Base-by-base conservation (phyloP, 2,113 vertebrate species). In the Istiophorus platypterus region DNA sequence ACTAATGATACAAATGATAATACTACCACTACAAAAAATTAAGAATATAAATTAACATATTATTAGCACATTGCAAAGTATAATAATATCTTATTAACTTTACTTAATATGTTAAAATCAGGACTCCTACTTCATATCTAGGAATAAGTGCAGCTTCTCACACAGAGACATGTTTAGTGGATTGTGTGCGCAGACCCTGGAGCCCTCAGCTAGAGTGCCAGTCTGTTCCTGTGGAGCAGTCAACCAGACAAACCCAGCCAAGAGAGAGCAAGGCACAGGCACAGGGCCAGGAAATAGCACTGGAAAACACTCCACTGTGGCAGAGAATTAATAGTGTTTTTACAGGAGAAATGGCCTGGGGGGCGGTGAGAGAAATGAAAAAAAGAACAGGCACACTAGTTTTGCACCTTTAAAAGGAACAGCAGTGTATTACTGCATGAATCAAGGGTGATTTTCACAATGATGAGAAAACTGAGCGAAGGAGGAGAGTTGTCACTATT, bases 191-290 rank as follows among this genome's bases (percentile, higher is more conserved):
- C 78, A 91, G 91, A 90, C 93, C 91, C 91, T 81, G 80, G 91
- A 90, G 92, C 90, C 92, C 94, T 92, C 93, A 93, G 92, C 88
- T 85, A 92, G 93, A 93, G 93, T 92, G 93, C 91, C 93, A 94
- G 93, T 94, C 94, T 95, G 93, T 94, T 94, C 94, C 94, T 91
- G 94, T 89, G 91, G 94, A 92, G 94, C 92, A 92, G 91, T 92
- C 88, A 93, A 92, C 89, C 92, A 93, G 88, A 85, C 86, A 82
- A 91, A 91, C 91, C 81, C 90, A 92, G 92, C 93, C 92, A 93
- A 93, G 90, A 93, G 92, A 90, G 83, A 89, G 91, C 90, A 63
- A 90, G 78, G 91, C 85, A 78, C 84, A 71, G 93, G 93, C 92
- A 85, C 63, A 7, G n/a, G 69, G 94, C 93, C 93, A 95, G 90